These are phyloP conservation scores for Ranitomeya imitator DNA, from an alignment of 2,113 vertebrate species.

Conservation along the genomic window DNA sequence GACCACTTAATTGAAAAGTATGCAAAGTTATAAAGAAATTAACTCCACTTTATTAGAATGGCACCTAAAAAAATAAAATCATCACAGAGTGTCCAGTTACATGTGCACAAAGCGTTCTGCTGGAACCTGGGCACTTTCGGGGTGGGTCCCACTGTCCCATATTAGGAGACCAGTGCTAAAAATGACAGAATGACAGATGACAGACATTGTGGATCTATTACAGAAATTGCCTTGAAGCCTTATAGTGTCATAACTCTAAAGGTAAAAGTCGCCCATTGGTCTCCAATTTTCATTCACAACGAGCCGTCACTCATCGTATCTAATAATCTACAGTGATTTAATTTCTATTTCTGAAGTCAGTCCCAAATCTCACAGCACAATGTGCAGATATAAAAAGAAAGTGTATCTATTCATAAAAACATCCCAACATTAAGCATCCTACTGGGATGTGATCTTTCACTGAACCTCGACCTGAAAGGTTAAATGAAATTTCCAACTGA, in stretches of 20 bases:
- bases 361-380: conserved; percentile 32
- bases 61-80: no score
- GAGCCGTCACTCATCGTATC: not conserved
- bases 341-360: conserved; percentile 33
- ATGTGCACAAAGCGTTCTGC: no score
- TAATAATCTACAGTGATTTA: conserved; percentile 19
- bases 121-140: no score
- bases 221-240: not conserved
- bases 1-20: no score
- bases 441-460: conserved; percentile 41
- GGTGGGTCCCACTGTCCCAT: not conserved
- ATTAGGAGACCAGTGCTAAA: not conserved
- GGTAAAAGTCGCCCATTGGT: not conserved
- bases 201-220: not conserved
- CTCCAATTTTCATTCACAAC: not conserved
- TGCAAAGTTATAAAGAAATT: no score
- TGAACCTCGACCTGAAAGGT: conserved; percentile 54
- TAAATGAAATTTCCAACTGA: conserved; percentile 54
- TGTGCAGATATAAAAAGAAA: conserved; percentile 30
- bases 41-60: no score
- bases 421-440: conserved; percentile 38
- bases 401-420: conserved; percentile 53
- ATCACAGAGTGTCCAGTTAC: no score
- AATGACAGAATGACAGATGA: not conserved
- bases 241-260: no score